A percentile compares a stretch with the other conserved stretches of the same genome.
phyloP scores from a whole-genome alignment of 2,797 vertebrate species.

The Alectoris magna region DNA sequence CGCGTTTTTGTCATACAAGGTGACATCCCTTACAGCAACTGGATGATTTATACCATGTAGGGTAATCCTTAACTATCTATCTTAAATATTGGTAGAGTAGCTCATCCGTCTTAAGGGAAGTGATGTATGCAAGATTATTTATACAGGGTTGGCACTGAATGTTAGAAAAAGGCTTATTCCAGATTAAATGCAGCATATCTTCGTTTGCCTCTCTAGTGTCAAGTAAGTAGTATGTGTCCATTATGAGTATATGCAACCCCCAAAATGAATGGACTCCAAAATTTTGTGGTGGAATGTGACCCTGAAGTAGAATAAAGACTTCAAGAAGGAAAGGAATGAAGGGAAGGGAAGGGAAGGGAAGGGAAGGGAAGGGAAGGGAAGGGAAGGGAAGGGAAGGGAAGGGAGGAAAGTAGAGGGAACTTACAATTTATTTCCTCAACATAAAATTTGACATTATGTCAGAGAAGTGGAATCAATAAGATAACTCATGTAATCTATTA shows the following conservation, averaged over 20 bases:
- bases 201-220: not conserved
- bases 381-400: not conserved
- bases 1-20: slow-evolving; percentile 40
- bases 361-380: no score
- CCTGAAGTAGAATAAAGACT: not conserved
- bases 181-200: slow-evolving; percentile 22
- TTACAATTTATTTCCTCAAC: not conserved
- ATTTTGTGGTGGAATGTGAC: not conserved
- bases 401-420: not conserved
- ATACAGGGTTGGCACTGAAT: slow-evolving; percentile 3
- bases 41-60: slow-evolving; percentile 58
- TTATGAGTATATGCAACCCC: not conserved
- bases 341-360: not conserved
- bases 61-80: slow-evolving; percentile 60
- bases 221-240: not conserved
- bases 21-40: slow-evolving; percentile 47
- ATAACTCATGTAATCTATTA: not conserved
- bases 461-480: not conserved
- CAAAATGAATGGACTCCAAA: not conserved
- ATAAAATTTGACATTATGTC: not conserved
- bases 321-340: not conserved
- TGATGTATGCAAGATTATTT: slow-evolving; percentile 43
- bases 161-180: slow-evolving; percentile 10
- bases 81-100: slow-evolving; percentile 53
- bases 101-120: slow-evolving; percentile 56